Evolutionary conservation across 2,113 vertebrate genomes (phyloP), one percentile per base, ranked within the genome.

Genomic region (Chlorocebus sabaeus): DNA sequence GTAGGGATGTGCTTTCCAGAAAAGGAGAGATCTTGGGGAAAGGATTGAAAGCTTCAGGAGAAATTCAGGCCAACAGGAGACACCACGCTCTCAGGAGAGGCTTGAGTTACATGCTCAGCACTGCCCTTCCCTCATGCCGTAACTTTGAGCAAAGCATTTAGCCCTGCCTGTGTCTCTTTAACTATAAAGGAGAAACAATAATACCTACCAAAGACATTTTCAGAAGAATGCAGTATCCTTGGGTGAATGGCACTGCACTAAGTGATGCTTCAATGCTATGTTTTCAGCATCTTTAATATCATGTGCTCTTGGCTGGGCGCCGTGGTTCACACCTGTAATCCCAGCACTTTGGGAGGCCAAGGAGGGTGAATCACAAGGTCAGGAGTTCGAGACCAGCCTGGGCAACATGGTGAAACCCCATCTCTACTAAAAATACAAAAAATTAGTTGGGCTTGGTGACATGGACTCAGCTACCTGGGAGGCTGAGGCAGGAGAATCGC

Each of bases 31-130:
- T 30, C 0, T 25, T 4, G 43, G 70, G 50, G 48, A 40, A 50
- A 12, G 27, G 32, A 22, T 5, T 9, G 13, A 76, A 22, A 30
- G 50, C 76, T 75, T 79, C 35, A 0, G 3, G 40, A 70, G 52
- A 30, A 70, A 17, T 4, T 1, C 16, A 32, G 78, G 75, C 48
- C 11, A 9, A 6, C 16, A 27, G 68, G 32, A 20, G 70, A 35
- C 12, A 17, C 4, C 0, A 0, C 1, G 0, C 40, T 12, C 25
- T 25, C 0, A 23, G 0, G 0, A 0, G 38, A 18, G 73, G 32
- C 67, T 38, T 12, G 85, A 59, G 52, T 50, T 23, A 12, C 0
- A 0, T 0, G 10, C 50, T 16, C 78, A 2, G 11, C 50, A 5
- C 67, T 8, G 43, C 35, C 73, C 73, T 59, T 22, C 84, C 52